Percentiles rank a stretch among this genome's conserved stretches.
Conservation (phyloP, 2,797 vertebrate species). For the Tinamus major region DNA sequence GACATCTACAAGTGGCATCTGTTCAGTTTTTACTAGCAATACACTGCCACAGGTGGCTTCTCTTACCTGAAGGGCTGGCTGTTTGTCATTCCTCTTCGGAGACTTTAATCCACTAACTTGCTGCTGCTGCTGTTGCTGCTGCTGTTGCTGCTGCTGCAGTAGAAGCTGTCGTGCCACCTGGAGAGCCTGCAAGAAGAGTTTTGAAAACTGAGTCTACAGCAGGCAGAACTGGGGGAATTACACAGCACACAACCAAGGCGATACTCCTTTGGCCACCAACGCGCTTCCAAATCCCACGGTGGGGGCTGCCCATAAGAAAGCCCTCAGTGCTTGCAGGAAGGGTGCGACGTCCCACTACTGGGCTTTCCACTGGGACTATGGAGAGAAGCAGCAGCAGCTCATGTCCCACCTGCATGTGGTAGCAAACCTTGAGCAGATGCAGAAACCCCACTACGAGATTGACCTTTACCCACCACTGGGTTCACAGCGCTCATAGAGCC, state of each 20-base stretch:
- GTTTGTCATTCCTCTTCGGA: slow-evolving; percentile 93
- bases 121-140: slow-evolving; percentile 84
- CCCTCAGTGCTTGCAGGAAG: rapidly evolving
- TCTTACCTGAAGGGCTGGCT: slow-evolving; percentile 90
- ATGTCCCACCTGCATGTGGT: not conserved
- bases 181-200: slow-evolving; percentile 85
- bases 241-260: not conserved
- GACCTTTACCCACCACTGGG: rapidly evolving
- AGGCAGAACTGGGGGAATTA: not conserved
- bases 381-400: not conserved
- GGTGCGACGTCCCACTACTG: rapidly evolving
- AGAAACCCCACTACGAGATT: not conserved
- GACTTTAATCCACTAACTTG: slow-evolving; percentile 89
- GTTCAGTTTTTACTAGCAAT: not conserved
- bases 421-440: not conserved
- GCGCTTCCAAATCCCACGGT: not conserved
- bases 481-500: not conserved
- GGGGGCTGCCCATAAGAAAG: not conserved
- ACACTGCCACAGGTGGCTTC: rapidly evolving
- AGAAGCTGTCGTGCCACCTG: slow-evolving; percentile 96
- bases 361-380: not conserved
- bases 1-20: rapidly evolving
- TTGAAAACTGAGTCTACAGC: slow-evolving; percentile 55
- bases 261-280: not conserved
- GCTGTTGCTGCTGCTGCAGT: slow-evolving; percentile 76